Evolutionary conservation across 2,888 invertebrate genomes (phyloP).

Genomic region (Germaria angustata): DNA sequence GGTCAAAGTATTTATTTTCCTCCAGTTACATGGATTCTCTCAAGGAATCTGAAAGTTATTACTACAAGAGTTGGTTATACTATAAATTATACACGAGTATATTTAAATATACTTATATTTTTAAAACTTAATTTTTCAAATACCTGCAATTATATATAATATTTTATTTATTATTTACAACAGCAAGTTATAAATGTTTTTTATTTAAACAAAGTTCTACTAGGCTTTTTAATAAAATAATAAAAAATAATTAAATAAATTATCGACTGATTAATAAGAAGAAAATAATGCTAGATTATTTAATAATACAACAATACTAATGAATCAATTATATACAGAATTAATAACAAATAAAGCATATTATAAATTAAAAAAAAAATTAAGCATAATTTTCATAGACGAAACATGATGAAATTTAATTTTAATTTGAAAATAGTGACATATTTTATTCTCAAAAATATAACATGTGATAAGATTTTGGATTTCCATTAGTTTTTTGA

Average conservation of each 20-base stretch:
- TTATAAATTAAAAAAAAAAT: slow-evolving; percentile 15
- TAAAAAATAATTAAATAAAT: slow-evolving; percentile 48
- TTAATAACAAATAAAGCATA: slow-evolving; percentile 38
- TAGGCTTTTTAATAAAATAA: slow-evolving; percentile 34
- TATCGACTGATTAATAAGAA: slow-evolving; percentile 64
- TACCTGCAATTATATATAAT: background rate
- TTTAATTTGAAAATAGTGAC: background rate
- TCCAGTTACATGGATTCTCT: too few species aligned
- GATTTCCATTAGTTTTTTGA: background rate
- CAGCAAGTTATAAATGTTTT: slow-evolving; percentile 20
- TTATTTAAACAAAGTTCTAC: slow-evolving; percentile 38
- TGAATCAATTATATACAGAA: slow-evolving; percentile 53
- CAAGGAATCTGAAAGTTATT: too few species aligned
- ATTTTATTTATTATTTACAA: background rate
- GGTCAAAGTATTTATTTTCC: too few species aligned
- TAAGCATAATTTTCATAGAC: slow-evolving; percentile 39
- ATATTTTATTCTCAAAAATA: too few species aligned
- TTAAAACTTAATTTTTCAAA: too few species aligned
- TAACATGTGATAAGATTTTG: background rate
- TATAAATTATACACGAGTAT: too few species aligned
- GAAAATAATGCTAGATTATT: slow-evolving; percentile 65
- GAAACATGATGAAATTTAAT: background rate
- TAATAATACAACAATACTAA: slow-evolving; percentile 39
- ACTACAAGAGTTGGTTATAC: too few species aligned
- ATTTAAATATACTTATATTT: too few species aligned